Evolutionary conservation across 2,888 invertebrate species (phyloP).

Genomic region (Drepanosiphum platanoidis): DNA sequence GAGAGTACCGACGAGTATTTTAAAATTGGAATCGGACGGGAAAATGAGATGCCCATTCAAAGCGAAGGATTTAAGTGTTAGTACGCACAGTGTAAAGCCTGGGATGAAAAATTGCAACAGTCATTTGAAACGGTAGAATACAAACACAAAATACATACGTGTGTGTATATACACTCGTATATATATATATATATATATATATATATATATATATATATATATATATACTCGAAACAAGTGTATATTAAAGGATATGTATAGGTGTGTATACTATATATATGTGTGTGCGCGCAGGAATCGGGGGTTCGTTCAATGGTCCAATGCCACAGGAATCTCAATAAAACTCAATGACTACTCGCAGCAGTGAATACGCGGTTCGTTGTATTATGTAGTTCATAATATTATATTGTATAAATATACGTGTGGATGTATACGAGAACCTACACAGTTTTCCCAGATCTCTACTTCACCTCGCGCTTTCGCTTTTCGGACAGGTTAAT

Average conservation of each 20-base stretch:
- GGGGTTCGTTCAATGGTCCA: background rate
- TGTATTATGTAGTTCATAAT: background rate
- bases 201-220: background rate
- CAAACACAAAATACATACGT: too few species aligned
- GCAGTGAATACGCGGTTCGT: background rate
- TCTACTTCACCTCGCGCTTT: background rate
- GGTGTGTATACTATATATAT: background rate
- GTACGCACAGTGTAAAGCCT: background rate
- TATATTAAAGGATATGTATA: too few species aligned
- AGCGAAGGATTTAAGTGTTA: constrained; percentile 21
- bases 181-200: background rate
- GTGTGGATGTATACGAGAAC: background rate
- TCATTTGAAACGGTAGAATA: constrained; percentile 5
- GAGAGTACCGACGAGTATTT: background rate
- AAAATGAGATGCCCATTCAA: constrained; percentile 6
- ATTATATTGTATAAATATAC: too few species aligned
- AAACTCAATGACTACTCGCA: background rate
- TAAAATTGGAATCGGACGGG: background rate
- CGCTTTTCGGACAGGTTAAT: background rate
- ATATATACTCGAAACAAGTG: too few species aligned
- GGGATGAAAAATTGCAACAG: constrained; percentile 25
- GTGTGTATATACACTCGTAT: background rate
- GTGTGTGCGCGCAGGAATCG: background rate
- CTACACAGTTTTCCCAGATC: background rate
- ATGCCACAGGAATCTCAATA: constrained; percentile 5